These are phyloP conservation scores for Neoseiulus cucumeris DNA, from an alignment of 1,140 invertebrate genomes.

Conservation along the genomic window DNA sequence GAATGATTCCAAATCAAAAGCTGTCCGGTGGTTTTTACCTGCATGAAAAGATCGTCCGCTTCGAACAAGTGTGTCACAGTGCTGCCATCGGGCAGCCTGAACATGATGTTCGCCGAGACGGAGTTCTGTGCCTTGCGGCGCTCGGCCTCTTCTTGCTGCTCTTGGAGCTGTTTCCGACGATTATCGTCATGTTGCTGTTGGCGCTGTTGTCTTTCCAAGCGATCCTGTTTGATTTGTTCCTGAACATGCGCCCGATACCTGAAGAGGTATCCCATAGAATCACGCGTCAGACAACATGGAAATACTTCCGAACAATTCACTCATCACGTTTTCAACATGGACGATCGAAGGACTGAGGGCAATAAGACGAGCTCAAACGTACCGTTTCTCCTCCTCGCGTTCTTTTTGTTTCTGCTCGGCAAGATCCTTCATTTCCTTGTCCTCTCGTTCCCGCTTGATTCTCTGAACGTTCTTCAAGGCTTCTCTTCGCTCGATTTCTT, in stretches of 20 bases:
- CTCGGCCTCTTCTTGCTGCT: neutral
- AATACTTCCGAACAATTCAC: no score
- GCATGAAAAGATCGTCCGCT: conserved; percentile 32
- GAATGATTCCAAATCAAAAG: no score
- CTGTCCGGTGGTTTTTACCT: neutral
- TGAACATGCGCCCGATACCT: neutral
- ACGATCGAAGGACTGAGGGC: no score
- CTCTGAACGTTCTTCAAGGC: conserved; percentile 46
- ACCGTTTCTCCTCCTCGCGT: conserved; percentile 44
- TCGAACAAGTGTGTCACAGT: conserved; percentile 41
- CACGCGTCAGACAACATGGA: no score
- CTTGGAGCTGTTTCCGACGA: neutral
- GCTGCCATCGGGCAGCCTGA: conserved; percentile 54
- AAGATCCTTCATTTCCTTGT: conserved; percentile 46
- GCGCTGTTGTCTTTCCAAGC: conserved; percentile 22
- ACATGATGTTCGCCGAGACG: conserved; percentile 40
- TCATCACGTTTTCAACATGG: no score
- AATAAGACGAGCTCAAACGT: no score
- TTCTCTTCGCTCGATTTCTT: conserved; percentile 46
- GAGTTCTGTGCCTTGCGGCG: neutral
- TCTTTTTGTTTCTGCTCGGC: conserved; percentile 43
- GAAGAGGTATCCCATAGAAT: neutral
- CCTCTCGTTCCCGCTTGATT: conserved; percentile 44
- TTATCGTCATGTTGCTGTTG: neutral
- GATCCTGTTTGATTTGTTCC: conserved; percentile 1